Conservation (phyloP, 2,797 vertebrate genomes). For the Sebastes minor region DNA sequence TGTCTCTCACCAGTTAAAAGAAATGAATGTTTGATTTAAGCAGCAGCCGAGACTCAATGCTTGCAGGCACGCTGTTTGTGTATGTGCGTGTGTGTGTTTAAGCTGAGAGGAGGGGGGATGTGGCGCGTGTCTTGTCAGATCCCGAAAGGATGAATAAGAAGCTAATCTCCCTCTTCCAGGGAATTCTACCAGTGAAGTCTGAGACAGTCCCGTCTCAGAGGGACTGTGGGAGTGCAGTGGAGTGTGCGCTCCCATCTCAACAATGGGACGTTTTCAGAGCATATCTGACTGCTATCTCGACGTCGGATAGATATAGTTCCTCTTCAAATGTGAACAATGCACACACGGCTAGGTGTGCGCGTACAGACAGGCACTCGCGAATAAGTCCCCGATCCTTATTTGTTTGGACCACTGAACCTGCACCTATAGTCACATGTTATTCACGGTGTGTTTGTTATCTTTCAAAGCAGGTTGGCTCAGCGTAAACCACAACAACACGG, state of each 20-base stretch:
- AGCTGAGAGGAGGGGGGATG: conserved; percentile 26
- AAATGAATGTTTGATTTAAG: conserved; percentile 63
- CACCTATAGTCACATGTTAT: conserved; percentile 2
- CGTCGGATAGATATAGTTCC: conserved; percentile 19
- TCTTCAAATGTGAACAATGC: conserved; percentile 39
- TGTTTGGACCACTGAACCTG: conserved; percentile 28
- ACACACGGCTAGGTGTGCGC: not conserved
- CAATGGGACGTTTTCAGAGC: conserved; percentile 51
- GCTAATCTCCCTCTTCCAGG: conserved; percentile 76
- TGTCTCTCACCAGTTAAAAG: conserved; percentile 53
- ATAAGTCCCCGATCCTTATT: conserved; percentile 16
- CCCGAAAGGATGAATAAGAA: conserved; percentile 72
- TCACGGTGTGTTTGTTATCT: conserved; percentile 33
- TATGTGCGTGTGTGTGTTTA: conserved; percentile 48
- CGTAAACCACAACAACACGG: conserved; percentile 14
- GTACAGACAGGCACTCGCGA: not conserved
- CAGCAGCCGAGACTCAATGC: conserved; percentile 39
- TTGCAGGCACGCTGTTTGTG: conserved; percentile 50
- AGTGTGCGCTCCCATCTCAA: conserved; percentile 41
- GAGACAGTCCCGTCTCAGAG: conserved; percentile 58
- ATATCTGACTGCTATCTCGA: conserved; percentile 48
- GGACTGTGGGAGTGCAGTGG: conserved; percentile 56
- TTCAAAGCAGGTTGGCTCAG: conserved; percentile 30
- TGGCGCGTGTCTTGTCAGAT: conserved; percentile 71
- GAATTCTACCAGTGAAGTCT: conserved; percentile 67